Conservation (phyloP, 2,888 invertebrate genomes). For the Entomobrya multifasciata region DNA sequence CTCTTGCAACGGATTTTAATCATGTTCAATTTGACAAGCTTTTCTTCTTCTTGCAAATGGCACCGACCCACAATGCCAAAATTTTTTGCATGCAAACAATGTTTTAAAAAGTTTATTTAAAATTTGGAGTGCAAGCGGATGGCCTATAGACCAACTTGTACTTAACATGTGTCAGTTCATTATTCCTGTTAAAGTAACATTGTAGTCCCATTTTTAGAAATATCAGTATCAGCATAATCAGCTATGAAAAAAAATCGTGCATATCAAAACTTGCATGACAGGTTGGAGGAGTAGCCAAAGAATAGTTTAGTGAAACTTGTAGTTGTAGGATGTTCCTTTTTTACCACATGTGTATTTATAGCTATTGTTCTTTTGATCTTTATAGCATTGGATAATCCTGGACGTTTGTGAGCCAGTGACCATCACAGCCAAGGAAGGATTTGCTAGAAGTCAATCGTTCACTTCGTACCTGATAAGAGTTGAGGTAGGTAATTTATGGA, state of each 20-base stretch:
- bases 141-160: slow-evolving; percentile 28
- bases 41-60: background rate
- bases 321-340: no score
- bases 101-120: background rate
- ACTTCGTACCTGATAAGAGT: slow-evolving; percentile 78
- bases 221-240: background rate
- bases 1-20: background rate
- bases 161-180: slow-evolving; percentile 19
- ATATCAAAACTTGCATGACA: slow-evolving; percentile 40
- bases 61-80: background rate
- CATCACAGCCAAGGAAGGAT: slow-evolving; percentile 76
- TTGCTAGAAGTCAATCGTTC: slow-evolving; percentile 70
- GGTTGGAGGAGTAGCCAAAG: background rate
- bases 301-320: background rate
- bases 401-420: slow-evolving; percentile 79
- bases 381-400: slow-evolving; percentile 75
- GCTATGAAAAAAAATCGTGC: background rate
- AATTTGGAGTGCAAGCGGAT: background rate
- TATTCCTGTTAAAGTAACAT: no score
- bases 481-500: slow-evolving; percentile 75
- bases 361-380: slow-evolving; percentile 30
- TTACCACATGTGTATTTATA: slow-evolving; percentile 19
- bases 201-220: background rate
- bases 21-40: background rate
- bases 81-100: background rate